phyloP scores from a whole-genome alignment of 2,797 vertebrate genomes.

The Mionectes olivaceus region DNA sequence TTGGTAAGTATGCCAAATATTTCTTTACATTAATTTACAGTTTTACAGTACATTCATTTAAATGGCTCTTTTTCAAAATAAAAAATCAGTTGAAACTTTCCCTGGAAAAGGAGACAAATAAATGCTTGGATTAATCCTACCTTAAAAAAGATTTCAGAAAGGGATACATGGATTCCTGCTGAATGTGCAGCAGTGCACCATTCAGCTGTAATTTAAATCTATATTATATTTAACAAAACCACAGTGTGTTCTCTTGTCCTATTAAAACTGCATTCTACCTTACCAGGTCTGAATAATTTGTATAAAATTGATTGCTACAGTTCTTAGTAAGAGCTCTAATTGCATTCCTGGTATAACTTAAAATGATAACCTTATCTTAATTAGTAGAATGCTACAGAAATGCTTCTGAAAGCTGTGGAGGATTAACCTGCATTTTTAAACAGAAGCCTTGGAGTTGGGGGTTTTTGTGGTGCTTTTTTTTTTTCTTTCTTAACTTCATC shows the following conservation, averaged over 20 bases:
- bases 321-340: conserved; percentile 81
- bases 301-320: conserved; percentile 81
- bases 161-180: conserved; percentile 13
- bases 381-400: conserved; percentile 82
- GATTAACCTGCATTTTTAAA: conserved; percentile 81
- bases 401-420: conserved; percentile 72
- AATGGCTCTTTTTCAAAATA: not conserved
- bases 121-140: conserved; percentile 8
- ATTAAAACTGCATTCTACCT: conserved; percentile 77
- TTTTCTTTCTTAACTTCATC: not conserved
- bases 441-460: conserved; percentile 35
- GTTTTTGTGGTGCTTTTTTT: not conserved
- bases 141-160: conserved; percentile 35
- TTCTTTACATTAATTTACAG: not conserved
- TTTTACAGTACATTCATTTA: not conserved
- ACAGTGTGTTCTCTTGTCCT: conserved; percentile 71
- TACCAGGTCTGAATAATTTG: conserved; percentile 78
- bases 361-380: conserved; percentile 87
- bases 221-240: conserved; percentile 70
- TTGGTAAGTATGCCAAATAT: not conserved
- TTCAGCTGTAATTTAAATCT: conserved; percentile 63
- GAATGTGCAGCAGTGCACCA: conserved; percentile 11
- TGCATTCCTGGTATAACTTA: conserved; percentile 82
- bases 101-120: not conserved
- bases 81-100: not conserved